These are phyloP conservation scores for Kradibia gibbosae DNA, from an alignment of 1,140 invertebrate species.

Conservation along the genomic window DNA sequence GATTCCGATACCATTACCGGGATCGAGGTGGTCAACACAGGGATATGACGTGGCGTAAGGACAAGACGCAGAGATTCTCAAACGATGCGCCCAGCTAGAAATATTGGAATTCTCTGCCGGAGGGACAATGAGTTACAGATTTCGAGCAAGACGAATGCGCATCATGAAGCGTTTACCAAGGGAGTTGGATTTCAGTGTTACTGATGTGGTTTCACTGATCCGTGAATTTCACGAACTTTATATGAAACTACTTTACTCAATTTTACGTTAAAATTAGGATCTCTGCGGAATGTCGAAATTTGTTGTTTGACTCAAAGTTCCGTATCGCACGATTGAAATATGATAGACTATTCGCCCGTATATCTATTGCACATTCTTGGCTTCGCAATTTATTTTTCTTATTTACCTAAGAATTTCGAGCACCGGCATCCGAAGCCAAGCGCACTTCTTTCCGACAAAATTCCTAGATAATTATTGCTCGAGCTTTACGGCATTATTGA, in stretches of 20 bases:
- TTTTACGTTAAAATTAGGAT: background rate
- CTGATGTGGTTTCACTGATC: background rate
- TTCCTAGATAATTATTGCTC: too few relatives aligned
- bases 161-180: background rate
- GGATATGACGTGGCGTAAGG: background rate
- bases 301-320: background rate
- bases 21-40: slow-evolving; percentile 24
- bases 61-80: slow-evolving; percentile 26
- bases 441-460: too few relatives aligned
- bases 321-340: background rate
- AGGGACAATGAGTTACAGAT: slow-evolving; percentile 20
- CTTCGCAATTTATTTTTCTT: too few relatives aligned
- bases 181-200: background rate
- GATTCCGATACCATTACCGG: slow-evolving; percentile 3
- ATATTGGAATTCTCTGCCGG: slow-evolving; percentile 31
- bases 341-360: background rate
- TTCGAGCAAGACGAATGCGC: background rate
- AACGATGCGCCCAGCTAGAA: slow-evolving; percentile 20
- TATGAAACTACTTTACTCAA: background rate
- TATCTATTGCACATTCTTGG: background rate
- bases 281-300: background rate
- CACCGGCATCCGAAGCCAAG: too few relatives aligned
- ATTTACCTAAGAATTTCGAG: too few relatives aligned
- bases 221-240: background rate
- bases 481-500: too few relatives aligned